Percentiles rank a stretch among this genome's conserved stretches.
phyloP scores from a whole-genome alignment of 2,113 vertebrate species.

The Pavo muticus region DNA sequence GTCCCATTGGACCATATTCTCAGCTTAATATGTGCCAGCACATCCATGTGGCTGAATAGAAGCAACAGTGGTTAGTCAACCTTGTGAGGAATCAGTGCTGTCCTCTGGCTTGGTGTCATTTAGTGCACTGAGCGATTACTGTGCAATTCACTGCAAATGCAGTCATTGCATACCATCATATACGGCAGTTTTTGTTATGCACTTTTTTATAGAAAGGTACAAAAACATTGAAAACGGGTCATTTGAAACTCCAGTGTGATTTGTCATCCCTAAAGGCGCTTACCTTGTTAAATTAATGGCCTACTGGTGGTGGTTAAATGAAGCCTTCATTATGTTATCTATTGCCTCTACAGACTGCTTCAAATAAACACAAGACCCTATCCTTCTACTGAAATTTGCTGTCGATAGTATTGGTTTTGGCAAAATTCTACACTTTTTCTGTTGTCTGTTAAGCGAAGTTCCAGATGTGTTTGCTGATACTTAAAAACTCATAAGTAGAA shows the following conservation, averaged over 20 bases:
- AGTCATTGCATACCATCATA: not conserved
- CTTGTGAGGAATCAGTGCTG: fast-evolving
- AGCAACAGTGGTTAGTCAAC: not conserved
- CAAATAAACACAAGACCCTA: not conserved
- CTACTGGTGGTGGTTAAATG: not conserved
- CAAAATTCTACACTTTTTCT: not conserved
- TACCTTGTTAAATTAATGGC: not conserved
- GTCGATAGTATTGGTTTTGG: not conserved
- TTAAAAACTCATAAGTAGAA: constrained; percentile 35
- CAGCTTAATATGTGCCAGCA: not conserved
- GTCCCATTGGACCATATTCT: not conserved
- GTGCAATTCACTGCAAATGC: not conserved
- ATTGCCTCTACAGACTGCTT: not conserved
- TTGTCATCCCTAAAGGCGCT: not conserved
- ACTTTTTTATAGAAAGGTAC: not conserved
- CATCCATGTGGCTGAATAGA: not conserved
- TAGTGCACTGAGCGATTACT: not conserved
- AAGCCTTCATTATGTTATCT: not conserved
- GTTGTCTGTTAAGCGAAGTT: constrained; percentile 12
- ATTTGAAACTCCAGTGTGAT: not conserved
- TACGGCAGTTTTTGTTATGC: not conserved
- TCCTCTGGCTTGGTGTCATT: not conserved
- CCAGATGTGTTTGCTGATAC: constrained; percentile 54
- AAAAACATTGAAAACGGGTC: not conserved
- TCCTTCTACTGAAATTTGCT: not conserved